These are phyloP conservation scores for Limenitis camilla DNA, from an alignment of 2,888 invertebrate genomes.

Conservation along the genomic window DNA sequence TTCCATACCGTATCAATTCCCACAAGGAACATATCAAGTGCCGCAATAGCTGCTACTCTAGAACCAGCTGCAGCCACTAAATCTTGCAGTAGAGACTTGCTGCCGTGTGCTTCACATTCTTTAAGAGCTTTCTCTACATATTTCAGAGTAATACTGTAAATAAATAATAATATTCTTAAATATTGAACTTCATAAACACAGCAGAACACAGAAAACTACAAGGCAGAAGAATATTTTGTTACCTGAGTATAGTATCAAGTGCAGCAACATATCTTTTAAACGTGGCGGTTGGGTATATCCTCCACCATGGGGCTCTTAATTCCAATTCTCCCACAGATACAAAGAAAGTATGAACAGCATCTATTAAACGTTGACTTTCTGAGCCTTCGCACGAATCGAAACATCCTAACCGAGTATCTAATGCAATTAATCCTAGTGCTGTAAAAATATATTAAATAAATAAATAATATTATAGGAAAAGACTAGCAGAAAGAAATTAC, in stretches of 20 bases:
- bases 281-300: constrained; percentile 76
- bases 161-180: background rate
- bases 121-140: constrained; percentile 76
- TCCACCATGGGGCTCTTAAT: constrained; percentile 80
- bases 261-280: constrained; percentile 78
- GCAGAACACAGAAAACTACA: background rate
- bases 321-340: constrained; percentile 78
- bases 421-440: constrained; percentile 79
- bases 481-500: background rate
- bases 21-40: constrained; percentile 84
- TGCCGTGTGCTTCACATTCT: constrained; percentile 45
- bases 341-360: constrained; percentile 80
- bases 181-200: background rate
- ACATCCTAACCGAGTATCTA: constrained; percentile 79
- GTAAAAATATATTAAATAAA: constrained; percentile 22
- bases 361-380: constrained; percentile 78
- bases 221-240: constrained; percentile 20
- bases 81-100: constrained; percentile 78
- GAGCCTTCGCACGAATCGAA: constrained; percentile 71
- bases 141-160: constrained; percentile 76
- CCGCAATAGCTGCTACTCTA: constrained; percentile 79
- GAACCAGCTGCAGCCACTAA: constrained; percentile 75
- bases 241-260: constrained; percentile 81
- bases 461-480: background rate
- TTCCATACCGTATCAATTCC: constrained; percentile 82